These are phyloP conservation scores for Tympanoctomys barrerae DNA, from an alignment of 2,797 vertebrate genomes.

Conservation along the genomic window DNA sequence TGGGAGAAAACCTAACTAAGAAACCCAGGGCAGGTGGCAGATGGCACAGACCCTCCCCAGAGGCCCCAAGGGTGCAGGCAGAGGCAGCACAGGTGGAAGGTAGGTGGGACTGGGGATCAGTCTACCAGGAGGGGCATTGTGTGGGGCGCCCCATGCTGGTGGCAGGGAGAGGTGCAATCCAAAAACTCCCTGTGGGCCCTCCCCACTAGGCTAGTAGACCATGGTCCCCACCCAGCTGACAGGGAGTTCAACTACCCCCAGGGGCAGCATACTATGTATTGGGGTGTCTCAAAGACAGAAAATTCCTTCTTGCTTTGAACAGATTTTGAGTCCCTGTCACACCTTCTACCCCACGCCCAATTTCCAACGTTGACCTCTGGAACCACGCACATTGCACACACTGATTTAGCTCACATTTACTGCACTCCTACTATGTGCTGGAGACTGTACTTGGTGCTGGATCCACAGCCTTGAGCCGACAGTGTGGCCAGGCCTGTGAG, in stretches of 20 bases:
- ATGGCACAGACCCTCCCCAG: background rate
- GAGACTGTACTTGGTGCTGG: background rate
- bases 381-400: fast-evolving
- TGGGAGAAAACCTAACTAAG: background rate
- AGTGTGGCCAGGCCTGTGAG: background rate
- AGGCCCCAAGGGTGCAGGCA: background rate
- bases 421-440: background rate
- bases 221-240: background rate
- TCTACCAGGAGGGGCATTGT: background rate
- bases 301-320: background rate
- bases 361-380: background rate
- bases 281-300: background rate
- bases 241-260: background rate
- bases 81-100: background rate
- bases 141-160: conserved; percentile 38
- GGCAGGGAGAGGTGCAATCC: background rate
- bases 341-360: fast-evolving
- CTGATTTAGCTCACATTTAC: background rate
- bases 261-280: background rate
- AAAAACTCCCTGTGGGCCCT: background rate
- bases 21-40: background rate
- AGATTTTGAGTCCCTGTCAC: background rate
- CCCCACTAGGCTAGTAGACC: background rate
- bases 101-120: background rate
- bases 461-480: background rate